These are phyloP conservation scores for Acanthopagrus latus DNA, from an alignment of 2,797 vertebrate genomes.

Conservation along the genomic window DNA sequence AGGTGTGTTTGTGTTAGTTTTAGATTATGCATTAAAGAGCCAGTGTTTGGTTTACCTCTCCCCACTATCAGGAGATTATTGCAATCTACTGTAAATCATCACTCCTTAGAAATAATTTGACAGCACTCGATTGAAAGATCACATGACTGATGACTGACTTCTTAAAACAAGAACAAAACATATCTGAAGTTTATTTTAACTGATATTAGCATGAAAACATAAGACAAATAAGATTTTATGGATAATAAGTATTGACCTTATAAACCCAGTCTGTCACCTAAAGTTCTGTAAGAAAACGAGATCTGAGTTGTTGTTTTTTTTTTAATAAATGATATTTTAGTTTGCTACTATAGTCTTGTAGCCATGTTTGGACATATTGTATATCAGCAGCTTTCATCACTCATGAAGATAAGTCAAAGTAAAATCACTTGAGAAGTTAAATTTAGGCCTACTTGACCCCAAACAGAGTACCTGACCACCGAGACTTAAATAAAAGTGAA, in stretches of 20 bases:
- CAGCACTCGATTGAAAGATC: not conserved
- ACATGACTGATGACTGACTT: not conserved
- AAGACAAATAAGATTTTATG: not conserved
- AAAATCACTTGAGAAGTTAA: not conserved
- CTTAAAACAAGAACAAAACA: not conserved
- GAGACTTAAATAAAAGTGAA: too few species aligned
- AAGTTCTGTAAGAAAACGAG: not conserved
- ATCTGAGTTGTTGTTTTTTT: not conserved
- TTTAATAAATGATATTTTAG: too few species aligned
- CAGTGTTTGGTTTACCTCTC: conserved; percentile 17
- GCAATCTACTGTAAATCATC: conserved; percentile 22
- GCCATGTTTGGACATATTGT: not conserved
- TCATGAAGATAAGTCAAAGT: not conserved
- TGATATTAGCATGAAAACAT: not conserved
- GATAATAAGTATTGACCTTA: not conserved
- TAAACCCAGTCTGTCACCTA: not conserved
- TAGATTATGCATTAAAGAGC: conserved; percentile 41
- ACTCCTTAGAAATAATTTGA: conserved; percentile 14
- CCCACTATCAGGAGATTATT: conserved; percentile 20
- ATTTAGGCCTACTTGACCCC: too few species aligned
- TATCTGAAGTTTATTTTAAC: not conserved
- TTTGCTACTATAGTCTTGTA: too few species aligned
- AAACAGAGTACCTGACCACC: too few species aligned
- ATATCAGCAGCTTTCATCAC: not conserved
- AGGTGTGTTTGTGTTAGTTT: conserved; percentile 50